Base-by-base conservation (phyloP, 2,113 vertebrate species). In the Anhinga rufa region DNA sequence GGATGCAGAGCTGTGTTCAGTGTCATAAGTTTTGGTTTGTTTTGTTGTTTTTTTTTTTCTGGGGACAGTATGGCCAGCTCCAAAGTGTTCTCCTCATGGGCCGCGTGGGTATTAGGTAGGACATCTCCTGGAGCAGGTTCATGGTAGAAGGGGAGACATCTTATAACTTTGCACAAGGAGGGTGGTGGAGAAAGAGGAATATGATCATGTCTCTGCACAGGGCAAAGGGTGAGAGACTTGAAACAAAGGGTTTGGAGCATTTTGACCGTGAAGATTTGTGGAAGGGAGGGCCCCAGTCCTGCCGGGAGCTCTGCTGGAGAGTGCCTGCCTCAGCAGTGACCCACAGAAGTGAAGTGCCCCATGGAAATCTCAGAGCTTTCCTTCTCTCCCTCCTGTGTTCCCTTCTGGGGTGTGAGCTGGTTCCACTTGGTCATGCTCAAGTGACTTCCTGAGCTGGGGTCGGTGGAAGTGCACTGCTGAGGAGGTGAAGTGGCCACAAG, bases 371-470 rank as follows among this genome's bases (percentile, higher is more conserved):
- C 11, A 3, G 60, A 0, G 3, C 80, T 95, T 81, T 54, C 64
- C 83, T 79, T 82, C 68, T 60, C 72, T 95, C 79, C 93, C 92
- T 95, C 71, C 93, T 40, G 51, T 2, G 38, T 28, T 94, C 57
- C 52, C 74, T 64, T 83, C 74, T 89, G 87, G 12, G 42, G 55
- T 5, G 29, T 36, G 91, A 76, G 94, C 91, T 95, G 94, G 48
- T 94, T 89, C 91, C 81, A 76, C 91, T 92, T 91, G 95, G 96
- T 89, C 91, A 69, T 93, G 94, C 96, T 72, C 86, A 86, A 52
- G 93, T 68, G 95, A 13, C 92, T 72, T 84, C 61, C 83, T 86
- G 95, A 83, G 86, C 76, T 40, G 72, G 72, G 92, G 70, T 69
- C 38, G 62, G 61, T 88, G 84, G 90, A 49, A 80, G 85, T 44